phyloP scores from a whole-genome alignment of 1,140 invertebrate species.

The Trichoplusia ni region DNA sequence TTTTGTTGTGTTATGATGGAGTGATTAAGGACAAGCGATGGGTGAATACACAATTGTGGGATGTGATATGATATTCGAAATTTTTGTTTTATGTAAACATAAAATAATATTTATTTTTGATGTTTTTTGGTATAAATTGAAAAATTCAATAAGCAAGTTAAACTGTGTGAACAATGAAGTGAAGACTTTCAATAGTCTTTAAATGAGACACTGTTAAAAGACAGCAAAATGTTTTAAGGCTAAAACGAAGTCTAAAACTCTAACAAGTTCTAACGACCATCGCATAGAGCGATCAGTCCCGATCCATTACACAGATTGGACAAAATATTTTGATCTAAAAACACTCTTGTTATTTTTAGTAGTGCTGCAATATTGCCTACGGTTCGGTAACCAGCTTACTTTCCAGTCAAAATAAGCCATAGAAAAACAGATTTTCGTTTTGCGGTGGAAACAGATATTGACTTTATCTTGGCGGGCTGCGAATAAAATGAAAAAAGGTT shows the following conservation, averaged over 20 bases:
- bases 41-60: background rate
- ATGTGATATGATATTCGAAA: background rate
- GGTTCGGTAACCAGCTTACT: background rate
- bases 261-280: no score
- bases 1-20: conserved; percentile 14
- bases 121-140: no score
- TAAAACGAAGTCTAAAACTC: no score
- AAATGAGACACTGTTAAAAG: no score
- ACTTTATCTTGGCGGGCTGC: background rate
- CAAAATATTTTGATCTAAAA: background rate
- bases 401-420: background rate
- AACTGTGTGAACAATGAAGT: no score
- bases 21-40: background rate
- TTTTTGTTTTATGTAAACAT: background rate
- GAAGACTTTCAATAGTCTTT: no score
- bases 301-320: background rate
- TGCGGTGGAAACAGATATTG: conserved; percentile 12
- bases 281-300: background rate
- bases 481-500: conserved; percentile 11
- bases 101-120: no score
- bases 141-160: no score
- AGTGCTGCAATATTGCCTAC: background rate
- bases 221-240: no score
- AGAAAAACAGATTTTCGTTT: conserved; percentile 1
- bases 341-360: background rate